These are phyloP conservation scores for Cyprinodon diabolis DNA, from an alignment of 2,797 vertebrate species.

Conservation along the genomic window DNA sequence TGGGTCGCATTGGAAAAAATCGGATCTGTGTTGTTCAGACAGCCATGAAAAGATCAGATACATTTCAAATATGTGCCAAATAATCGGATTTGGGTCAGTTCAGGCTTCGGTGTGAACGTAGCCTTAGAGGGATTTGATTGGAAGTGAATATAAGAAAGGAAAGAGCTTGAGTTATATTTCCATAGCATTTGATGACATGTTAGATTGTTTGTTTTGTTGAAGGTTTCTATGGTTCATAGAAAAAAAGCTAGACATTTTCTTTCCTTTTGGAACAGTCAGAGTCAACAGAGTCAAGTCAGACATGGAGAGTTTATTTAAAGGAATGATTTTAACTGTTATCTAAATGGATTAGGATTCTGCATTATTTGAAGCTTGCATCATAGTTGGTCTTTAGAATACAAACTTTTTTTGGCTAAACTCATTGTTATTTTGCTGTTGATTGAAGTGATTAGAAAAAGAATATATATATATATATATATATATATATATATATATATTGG, in stretches of 20 bases:
- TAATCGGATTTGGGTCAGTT: too few relatives aligned
- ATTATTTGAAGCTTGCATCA: neutral
- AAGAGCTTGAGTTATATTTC: neutral
- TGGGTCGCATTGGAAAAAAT: too few relatives aligned
- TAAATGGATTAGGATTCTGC: too few relatives aligned
- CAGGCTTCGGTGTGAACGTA: too few relatives aligned
- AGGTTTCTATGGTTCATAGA: neutral
- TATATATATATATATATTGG: neutral
- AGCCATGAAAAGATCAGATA: too few relatives aligned
- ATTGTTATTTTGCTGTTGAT: neutral
- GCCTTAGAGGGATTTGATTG: slow-evolving; percentile 1
- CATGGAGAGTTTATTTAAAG: neutral
- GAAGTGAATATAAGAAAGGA: slow-evolving; percentile 6
- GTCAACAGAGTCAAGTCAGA: neutral
- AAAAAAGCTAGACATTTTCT: neutral
- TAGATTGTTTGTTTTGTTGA: neutral
- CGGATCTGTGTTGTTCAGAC: too few relatives aligned
- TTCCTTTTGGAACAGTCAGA: neutral
- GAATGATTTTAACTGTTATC: neutral
- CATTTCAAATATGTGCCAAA: too few relatives aligned
- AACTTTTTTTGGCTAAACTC: neutral
- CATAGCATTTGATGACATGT: neutral
- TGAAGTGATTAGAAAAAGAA: too few relatives aligned
- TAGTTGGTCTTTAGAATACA: too few relatives aligned
- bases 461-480: too few relatives aligned